Percentiles rank a stretch among this genome's conserved stretches.
These are phyloP conservation scores for Crotalus adamanteus DNA, from an alignment of 2,797 vertebrate genomes.

Conservation along the genomic window DNA sequence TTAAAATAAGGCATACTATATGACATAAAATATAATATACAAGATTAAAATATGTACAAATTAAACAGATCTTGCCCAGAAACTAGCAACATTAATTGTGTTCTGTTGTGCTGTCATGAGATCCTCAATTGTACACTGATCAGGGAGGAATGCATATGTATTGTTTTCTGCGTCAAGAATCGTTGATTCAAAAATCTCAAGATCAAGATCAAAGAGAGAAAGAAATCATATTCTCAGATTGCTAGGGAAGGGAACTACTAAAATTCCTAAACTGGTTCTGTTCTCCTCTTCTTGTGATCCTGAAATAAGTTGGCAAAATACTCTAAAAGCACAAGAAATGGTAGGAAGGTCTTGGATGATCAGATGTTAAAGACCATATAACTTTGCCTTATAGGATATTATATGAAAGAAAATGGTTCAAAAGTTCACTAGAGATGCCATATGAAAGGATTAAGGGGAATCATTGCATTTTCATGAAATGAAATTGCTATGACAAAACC, in stretches of 20 bases:
- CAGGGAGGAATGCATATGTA: background rate
- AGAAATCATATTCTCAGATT: conserved; percentile 54
- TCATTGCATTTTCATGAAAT: conserved; percentile 46
- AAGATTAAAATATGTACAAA: background rate
- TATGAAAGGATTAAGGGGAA: conserved; percentile 39
- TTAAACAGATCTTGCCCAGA: background rate
- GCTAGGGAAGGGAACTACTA: conserved; percentile 9
- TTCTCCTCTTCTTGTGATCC: conserved; percentile 30
- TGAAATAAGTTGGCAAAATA: conserved; percentile 22
- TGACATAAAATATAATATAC: background rate
- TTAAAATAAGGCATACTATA: background rate
- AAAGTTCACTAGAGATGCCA: conserved; percentile 42
- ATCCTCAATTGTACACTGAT: background rate
- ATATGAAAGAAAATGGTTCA: conserved; percentile 30
- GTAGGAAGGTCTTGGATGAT: background rate
- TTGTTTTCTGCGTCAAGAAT: background rate
- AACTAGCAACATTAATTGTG: background rate
- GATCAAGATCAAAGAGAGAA: conserved; percentile 41
- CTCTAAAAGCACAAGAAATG: background rate
- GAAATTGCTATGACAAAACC: conserved; percentile 32
- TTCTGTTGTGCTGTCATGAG: background rate
- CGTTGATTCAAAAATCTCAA: conserved; percentile 53
- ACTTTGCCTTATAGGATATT: conserved; percentile 26
- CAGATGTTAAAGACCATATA: background rate
- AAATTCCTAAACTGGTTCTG: background rate